These are phyloP conservation scores for Nephrotoma guestfalica DNA, from an alignment of 2,888 invertebrate species.

Conservation along the genomic window DNA sequence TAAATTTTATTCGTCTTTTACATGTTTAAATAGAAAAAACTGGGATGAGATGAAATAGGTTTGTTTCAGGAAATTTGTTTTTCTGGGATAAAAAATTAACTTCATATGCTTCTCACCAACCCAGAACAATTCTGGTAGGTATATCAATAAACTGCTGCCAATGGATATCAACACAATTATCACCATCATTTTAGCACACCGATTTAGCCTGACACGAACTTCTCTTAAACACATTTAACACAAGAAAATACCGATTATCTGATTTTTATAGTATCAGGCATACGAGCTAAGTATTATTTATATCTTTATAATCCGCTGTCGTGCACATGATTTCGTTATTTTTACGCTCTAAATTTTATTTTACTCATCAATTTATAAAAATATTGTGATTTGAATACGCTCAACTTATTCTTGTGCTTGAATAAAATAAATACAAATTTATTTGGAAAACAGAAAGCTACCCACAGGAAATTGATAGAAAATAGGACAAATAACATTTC, in stretches of 20 bases:
- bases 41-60: no score
- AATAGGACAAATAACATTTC: not conserved
- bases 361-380: not conserved
- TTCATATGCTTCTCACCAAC: not conserved
- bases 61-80: no score
- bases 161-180: no score
- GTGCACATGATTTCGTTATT: not conserved
- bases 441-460: not conserved
- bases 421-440: not conserved
- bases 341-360: not conserved
- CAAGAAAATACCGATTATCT: not conserved
- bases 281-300: not conserved
- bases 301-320: not conserved
- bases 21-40: no score
- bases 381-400: not conserved
- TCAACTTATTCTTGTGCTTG: not conserved
- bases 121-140: no score
- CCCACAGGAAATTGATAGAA: not conserved
- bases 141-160: no score
- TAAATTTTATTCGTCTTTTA: no score
- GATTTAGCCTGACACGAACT: not conserved
- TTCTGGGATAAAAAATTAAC: no score
- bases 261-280: not conserved
- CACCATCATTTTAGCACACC: no score
- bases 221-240: not conserved